Evolutionary conservation across 2,797 vertebrate genomes (phyloP), one percentile per base, ranked within the genome.

Genomic region (Rhynchonycteris naso): DNA sequence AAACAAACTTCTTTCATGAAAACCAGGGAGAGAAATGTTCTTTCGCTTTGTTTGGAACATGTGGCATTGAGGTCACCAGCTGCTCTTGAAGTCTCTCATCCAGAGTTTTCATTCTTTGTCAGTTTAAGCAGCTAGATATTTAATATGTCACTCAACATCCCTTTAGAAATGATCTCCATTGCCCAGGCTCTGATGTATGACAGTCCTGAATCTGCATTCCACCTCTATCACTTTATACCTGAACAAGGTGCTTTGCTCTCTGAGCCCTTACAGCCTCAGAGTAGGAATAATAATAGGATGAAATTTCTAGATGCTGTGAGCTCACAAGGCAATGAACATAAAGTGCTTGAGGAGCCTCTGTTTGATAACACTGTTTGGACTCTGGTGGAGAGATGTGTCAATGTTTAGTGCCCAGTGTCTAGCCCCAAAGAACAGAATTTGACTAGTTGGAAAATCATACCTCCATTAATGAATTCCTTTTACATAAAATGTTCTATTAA

Each of bases 291-390:
- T 7, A 56, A 30, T 22, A 18, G 15, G 21, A 38, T 0, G 8
- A 12, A 63, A 4, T 8, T 54, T 56, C 35, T 10, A 5, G 52
- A 21, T n/a, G 26, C 13, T 54, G 24, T 16, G 30, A 76, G 21
- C 15, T 12, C 30, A 21, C 0, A 19, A 30, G 30, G 4, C 5
- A 10, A 1, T 2, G 54, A 47, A 24, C 1, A 2, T 28, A 7
- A 52, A 19, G 15, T 7, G 38, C 30, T 24, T 1, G 8, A 6
- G 30, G 22, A 69, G 33, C 26, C 10, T 33, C 4, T 10, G 8
- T 2, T 58, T n/a, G 33, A 56, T 33, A 59, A 38, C 10, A 15
- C 33, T 7, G 24, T n/a, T 24, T n/a, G 56, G 54, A 47, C 80
- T 24, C 7, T 1, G 0, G 13, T 52, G 54, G 54, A 19, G 54